Base-by-base conservation (phyloP, 2,797 vertebrate species). In the Sebastes cheni region DNA sequence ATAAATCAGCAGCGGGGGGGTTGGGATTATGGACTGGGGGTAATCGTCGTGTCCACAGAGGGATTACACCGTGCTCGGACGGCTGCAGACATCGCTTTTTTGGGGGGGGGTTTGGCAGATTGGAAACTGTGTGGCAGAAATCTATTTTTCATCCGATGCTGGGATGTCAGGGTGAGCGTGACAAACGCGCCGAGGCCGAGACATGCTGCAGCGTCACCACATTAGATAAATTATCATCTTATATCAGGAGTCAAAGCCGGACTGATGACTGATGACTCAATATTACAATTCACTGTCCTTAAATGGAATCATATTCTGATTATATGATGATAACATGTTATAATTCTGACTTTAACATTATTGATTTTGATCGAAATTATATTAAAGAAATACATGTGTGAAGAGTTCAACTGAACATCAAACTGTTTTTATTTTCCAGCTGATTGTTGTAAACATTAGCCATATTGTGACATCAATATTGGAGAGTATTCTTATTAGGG, bases 11-110 rank as follows among this genome's bases (percentile, higher is more conserved):
- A 27, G 67, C 3, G 54, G 64, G 34, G 68, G 25, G 6, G 66
- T 71, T 39, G 36, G 85, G 92, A 95, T 95, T 94, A 94, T 61
- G 70, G 68, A 62, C 61, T 10, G 14, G 82, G 85, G 90, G 91
- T 89, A 93, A 94, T 94, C 91, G 86, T 91, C 90, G 56, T 95
- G 94, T 95, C 94, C 92, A 87, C 88, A 74, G 89, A 92, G 88
- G 79, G 95, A 95, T 95, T 95, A 95, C 92, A 93, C 79, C 9
- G 73, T 72, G 74, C 83, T 83, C 72, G 72, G 72, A 85, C 77
- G 54, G 85, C 80, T 79, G 82, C 86, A 83, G 84, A 90, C 88
- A 89, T 89, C 88, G 52, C 60, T 71, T 80, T 79, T 67, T 70
- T n/a, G n/a, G n/a, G 75, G 60, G 78, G 69, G 69, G 42, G 56